Conservation (phyloP, 2,888 invertebrate genomes). For the Elegia similella region DNA sequence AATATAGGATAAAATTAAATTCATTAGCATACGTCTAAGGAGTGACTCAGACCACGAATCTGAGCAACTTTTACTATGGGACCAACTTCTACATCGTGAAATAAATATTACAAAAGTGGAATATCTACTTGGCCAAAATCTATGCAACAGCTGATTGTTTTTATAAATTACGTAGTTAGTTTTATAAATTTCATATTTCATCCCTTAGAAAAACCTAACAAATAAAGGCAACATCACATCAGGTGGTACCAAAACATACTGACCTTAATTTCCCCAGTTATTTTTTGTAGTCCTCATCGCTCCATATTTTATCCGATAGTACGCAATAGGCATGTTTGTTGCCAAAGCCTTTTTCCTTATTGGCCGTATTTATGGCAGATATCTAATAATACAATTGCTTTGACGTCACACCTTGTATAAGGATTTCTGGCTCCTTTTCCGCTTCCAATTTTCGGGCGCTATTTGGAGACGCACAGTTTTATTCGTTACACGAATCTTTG, state of each 20-base stretch:
- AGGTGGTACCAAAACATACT: not conserved
- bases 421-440: conserved; percentile 13
- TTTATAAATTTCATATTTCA: no score
- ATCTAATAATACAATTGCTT: conserved; percentile 39
- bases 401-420: conserved; percentile 37
- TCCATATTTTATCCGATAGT: conserved; percentile 35
- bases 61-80: no score
- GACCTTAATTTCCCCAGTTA: not conserved
- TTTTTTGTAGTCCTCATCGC: conserved; percentile 21
- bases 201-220: not conserved
- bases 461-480: conserved; percentile 6
- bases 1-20: no score
- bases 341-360: conserved; percentile 37
- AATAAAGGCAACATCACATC: not conserved
- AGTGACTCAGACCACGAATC: no score
- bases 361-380: conserved; percentile 35
- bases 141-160: no score
- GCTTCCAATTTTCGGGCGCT: conserved; percentile 13
- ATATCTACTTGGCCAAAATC: no score
- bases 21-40: no score
- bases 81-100: no score
- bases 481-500: not conserved
- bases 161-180: no score
- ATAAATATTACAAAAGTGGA: no score
- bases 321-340: conserved; percentile 32